Base-by-base conservation (phyloP, 1,140 invertebrate genomes). In the Calliphora vicina region DNA sequence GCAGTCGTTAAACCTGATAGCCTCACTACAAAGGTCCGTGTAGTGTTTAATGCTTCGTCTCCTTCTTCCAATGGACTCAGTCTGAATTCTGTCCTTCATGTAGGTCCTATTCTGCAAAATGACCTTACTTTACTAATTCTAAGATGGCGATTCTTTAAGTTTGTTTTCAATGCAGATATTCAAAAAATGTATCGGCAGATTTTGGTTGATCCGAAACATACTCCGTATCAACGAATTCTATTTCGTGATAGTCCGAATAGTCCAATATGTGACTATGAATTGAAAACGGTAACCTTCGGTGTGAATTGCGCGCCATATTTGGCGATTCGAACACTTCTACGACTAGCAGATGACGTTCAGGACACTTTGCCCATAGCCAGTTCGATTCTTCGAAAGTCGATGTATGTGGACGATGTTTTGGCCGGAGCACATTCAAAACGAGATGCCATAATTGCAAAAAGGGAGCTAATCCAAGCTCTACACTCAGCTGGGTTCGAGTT, bases 21-120 rank as follows among this genome's bases (percentile, higher is more conserved):
- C 82, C 73, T 84, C 26, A 86, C 86, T 10, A 90, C 89, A 6
- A 86, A 87, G 72, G 23, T 85, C 13, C 81, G 86, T 20, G 84
- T 85, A 27, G 86, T 87, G 13, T 88, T 88, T 80, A 84, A 88
- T 84, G 85, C 84, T 9, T 83, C 84, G 4, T 43, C 25, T 76
- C n/a, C n/a, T n/a, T n/a, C n/a, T n/a, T 43, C 27, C 1, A 29
- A 27, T 29, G 27, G 27, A 2, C 29, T 35, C 6, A 35, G 20
- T 71, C 27, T 76, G 23, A 76, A 76, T 43, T 25, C 27, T 76
- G 17, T 76, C 15, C 27, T 76, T 29, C 73, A 76, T 43, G 6
- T 12, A 1, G 73, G 27, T 35, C 73, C 26, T 5, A 20, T 76
- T 29, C 26, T 76, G 4, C 73, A 76, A 29, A 27, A 9, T 17